Percentiles rank a stretch among this genome's conserved stretches.
These are phyloP conservation scores for Aleadryas rufinucha DNA, from an alignment of 2,113 vertebrate genomes.

Conservation along the genomic window DNA sequence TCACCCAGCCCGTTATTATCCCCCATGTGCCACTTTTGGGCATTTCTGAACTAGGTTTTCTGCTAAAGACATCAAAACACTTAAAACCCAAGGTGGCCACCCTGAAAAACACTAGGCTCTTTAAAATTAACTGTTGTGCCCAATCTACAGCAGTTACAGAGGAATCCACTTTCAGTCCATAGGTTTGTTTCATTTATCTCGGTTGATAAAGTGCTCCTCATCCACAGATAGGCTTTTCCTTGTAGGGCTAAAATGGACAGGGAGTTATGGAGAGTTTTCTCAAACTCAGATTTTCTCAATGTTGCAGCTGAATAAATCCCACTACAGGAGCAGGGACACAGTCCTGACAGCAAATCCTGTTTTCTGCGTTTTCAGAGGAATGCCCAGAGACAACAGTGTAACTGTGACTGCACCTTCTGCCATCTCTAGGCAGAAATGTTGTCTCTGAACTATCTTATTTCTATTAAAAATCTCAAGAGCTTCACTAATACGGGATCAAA, in stretches of 20 bases:
- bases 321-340: background rate
- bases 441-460: background rate
- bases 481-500: background rate
- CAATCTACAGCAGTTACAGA: background rate
- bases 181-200: background rate
- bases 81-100: background rate
- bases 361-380: background rate
- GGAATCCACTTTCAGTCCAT: background rate
- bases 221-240: background rate
- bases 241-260: background rate
- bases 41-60: background rate
- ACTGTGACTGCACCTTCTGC: background rate
- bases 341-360: background rate
- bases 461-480: background rate
- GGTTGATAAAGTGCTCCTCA: background rate
- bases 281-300: background rate
- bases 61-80: background rate
- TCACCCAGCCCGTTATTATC: background rate
- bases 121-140: background rate
- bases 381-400: rapidly evolving
- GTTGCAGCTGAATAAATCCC: background rate
- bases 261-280: background rate
- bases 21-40: background rate
- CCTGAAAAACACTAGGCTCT: background rate
- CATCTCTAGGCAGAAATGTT: background rate